These are phyloP conservation scores for Lydus trimaculatus DNA, from an alignment of 2,888 invertebrate species.

Conservation along the genomic window DNA sequence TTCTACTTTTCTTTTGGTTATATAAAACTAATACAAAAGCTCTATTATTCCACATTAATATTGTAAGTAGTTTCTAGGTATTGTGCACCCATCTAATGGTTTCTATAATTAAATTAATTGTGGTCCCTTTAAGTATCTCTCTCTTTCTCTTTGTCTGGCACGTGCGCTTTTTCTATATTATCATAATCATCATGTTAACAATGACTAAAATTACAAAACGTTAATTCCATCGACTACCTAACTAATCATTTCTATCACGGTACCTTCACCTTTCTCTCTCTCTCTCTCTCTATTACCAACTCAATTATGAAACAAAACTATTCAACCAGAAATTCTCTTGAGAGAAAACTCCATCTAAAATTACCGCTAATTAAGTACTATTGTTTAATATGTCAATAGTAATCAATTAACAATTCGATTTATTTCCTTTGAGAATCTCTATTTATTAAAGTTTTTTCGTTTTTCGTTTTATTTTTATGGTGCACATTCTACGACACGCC, in stretches of 20 bases:
- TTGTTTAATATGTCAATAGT: not conserved
- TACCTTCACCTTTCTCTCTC: slow-evolving; percentile 5
- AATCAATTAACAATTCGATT: not conserved
- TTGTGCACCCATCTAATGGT: slow-evolving; percentile 1
- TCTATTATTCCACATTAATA: not conserved
- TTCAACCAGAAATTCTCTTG: not conserved
- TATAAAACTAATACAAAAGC: not conserved
- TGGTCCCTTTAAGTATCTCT: not conserved
- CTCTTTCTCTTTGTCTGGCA: not conserved
- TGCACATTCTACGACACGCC: too few species aligned
- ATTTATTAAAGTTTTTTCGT: too few species aligned
- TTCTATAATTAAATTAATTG: slow-evolving; percentile 6
- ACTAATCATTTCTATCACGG: slow-evolving; percentile 4
- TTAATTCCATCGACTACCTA: not conserved
- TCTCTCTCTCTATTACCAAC: not conserved
- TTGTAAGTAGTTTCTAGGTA: not conserved
- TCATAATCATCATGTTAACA: not conserved
- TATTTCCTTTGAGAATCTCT: too few species aligned
- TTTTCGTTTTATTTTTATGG: too few species aligned
- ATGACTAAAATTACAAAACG: slow-evolving; percentile 7
- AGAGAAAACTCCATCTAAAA: not conserved
- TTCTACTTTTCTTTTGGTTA: too few species aligned
- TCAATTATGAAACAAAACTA: not conserved
- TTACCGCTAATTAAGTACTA: not conserved
- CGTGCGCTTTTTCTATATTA: not conserved